Conservation (phyloP, 2,797 vertebrate genomes). For the Rhadinocentrus ornatus region DNA sequence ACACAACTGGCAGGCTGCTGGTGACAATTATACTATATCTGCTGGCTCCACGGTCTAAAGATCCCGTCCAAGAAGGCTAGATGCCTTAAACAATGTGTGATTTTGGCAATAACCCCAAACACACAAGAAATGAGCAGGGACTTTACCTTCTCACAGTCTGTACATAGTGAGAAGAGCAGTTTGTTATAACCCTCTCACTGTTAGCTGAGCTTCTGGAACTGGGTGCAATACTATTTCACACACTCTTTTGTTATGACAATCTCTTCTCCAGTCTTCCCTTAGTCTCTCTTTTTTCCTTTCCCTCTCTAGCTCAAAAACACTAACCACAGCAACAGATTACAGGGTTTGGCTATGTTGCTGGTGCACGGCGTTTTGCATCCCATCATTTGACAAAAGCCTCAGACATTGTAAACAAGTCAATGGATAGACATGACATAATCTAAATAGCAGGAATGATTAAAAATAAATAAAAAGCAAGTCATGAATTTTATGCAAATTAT, state of each 20-base stretch:
- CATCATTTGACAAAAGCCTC: slow-evolving; percentile 70
- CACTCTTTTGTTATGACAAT: slow-evolving; percentile 49
- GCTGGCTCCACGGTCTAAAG: slow-evolving; percentile 29
- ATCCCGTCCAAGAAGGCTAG: slow-evolving; percentile 25
- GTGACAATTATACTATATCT: slow-evolving; percentile 59
- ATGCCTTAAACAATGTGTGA: slow-evolving; percentile 53
- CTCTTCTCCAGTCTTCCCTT: slow-evolving; percentile 20
- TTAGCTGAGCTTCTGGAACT: slow-evolving; percentile 16
- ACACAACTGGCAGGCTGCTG: slow-evolving; percentile 37
- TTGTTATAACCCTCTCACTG: slow-evolving; percentile 19
- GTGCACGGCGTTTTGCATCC: slow-evolving; percentile 64
- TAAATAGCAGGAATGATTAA: slow-evolving; percentile 25
- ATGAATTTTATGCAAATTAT: slow-evolving; percentile 29
- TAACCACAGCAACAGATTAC: slow-evolving; percentile 77
- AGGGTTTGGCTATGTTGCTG: slow-evolving; percentile 70
- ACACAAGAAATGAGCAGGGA: slow-evolving; percentile 47
- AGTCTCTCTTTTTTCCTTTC: slow-evolving; percentile 32
- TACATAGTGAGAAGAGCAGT: slow-evolving; percentile 27
- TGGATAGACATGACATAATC: slow-evolving; percentile 69
- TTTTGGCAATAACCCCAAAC: slow-evolving; percentile 53
- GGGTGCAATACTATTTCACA: slow-evolving; percentile 21
- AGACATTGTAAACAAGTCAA: slow-evolving; percentile 67
- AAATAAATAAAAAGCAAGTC: slow-evolving; percentile 35
- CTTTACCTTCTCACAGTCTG: slow-evolving; percentile 48
- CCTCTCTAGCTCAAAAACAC: slow-evolving; percentile 45